phyloP scores from a whole-genome alignment of 2,797 vertebrate species.

The Crocidura indochinensis region DNA sequence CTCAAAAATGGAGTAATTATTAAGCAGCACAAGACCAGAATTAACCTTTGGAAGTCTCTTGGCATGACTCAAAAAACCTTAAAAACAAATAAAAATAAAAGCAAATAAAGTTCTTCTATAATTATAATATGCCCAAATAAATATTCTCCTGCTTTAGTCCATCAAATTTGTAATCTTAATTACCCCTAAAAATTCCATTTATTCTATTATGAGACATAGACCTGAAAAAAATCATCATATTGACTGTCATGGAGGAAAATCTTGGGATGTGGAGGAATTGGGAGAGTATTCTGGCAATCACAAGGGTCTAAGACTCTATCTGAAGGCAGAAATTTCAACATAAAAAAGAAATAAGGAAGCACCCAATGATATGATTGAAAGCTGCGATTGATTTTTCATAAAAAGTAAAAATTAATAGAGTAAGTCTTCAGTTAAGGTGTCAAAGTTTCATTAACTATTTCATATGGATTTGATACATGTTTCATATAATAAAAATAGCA shows the following conservation, averaged over 20 bases:
- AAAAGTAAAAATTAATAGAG: not conserved
- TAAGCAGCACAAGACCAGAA: too few species aligned
- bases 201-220: not conserved
- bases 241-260: not conserved
- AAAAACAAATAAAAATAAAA: too few species aligned
- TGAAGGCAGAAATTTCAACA: too few species aligned
- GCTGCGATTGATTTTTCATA: slow-evolving; percentile 6
- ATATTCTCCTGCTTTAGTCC: not conserved
- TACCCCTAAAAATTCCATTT: not conserved
- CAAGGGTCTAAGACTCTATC: too few species aligned
- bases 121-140: not conserved
- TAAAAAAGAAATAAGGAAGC: not conserved
- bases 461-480: not conserved
- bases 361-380: not conserved
- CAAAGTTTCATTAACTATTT: not conserved
- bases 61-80: too few species aligned
- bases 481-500: slow-evolving; percentile 10
- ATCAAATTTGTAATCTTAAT: slow-evolving; percentile 40
- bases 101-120: not conserved
- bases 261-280: not conserved
- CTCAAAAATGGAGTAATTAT: too few species aligned
- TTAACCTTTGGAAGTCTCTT: too few species aligned
- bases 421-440: not conserved
- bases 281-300: not conserved
- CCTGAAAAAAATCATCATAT: not conserved